Evolutionary conservation across 1,140 invertebrate genomes (phyloP).

Genomic region (Cotesia typhae): DNA sequence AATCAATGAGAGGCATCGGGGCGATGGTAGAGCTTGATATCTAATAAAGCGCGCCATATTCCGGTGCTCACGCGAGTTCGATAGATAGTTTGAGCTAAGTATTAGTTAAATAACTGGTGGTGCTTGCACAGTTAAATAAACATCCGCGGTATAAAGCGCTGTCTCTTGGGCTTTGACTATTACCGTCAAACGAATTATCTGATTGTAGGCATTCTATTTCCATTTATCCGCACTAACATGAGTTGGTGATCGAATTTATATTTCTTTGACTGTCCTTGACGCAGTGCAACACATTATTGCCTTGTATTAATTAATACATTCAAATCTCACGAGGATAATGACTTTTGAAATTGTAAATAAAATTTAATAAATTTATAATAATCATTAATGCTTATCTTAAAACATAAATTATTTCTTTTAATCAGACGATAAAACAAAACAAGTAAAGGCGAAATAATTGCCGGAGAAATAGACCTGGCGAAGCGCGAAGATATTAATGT

Average conservation of each 20-base stretch:
- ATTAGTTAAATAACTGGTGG: too few relatives aligned
- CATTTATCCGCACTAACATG: too few relatives aligned
- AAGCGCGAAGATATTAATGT: conserved; percentile 23
- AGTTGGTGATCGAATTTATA: too few relatives aligned
- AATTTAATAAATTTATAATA: conserved; percentile 2
- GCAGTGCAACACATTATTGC: not conserved
- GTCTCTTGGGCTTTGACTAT: too few relatives aligned
- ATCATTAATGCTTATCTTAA: not conserved
- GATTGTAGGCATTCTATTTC: too few relatives aligned
- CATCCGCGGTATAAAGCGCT: too few relatives aligned
- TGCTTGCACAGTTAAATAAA: too few relatives aligned
- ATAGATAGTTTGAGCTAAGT: not conserved
- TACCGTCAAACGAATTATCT: too few relatives aligned
- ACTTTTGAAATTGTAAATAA: not conserved
- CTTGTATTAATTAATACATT: not conserved
- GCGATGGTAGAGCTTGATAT: not conserved
- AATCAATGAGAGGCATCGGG: not conserved
- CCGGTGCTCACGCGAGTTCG: not conserved
- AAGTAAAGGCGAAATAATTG: not conserved
- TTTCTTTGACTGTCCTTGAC: not conserved
- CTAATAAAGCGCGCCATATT: conserved; percentile 11
- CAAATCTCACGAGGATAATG: not conserved
- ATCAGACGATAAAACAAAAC: too few relatives aligned
- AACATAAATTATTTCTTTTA: too few relatives aligned
- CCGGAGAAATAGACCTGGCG: not conserved